phyloP scores from a whole-genome alignment of 2,888 invertebrate genomes.

The Trachelus tabidus region DNA sequence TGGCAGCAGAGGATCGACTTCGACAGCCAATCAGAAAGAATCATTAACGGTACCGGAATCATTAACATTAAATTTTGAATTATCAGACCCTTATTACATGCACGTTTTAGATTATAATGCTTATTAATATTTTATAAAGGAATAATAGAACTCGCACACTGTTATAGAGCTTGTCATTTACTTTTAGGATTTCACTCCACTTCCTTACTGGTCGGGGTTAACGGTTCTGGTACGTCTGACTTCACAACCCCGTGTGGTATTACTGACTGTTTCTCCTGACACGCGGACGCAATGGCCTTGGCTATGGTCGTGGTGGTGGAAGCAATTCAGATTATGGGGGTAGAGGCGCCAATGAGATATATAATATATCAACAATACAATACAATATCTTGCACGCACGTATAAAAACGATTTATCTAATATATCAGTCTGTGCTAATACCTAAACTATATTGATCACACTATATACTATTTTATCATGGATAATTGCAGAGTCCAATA shows the following conservation, averaged over 20 bases:
- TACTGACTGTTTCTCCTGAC: slow-evolving; percentile 51
- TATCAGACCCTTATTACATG: background rate
- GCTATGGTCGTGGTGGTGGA: slow-evolving; percentile 39
- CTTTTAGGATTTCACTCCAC: background rate
- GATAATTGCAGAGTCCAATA: background rate
- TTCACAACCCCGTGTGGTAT: slow-evolving; percentile 53
- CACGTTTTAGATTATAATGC: background rate
- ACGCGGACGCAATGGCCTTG: slow-evolving; percentile 36
- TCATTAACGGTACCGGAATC: background rate
- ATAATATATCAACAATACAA: background rate
- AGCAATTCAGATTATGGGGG: slow-evolving; percentile 15
- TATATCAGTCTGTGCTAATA: background rate
- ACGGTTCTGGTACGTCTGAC: slow-evolving; percentile 41
- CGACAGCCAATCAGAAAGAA: background rate
- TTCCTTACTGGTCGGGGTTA: slow-evolving; percentile 17
- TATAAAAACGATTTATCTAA: background rate
- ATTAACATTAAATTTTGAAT: background rate
- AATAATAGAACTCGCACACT: background rate
- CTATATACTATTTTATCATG: background rate
- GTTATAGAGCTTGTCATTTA: background rate
- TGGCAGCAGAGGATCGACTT: background rate
- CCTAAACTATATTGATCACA: background rate
- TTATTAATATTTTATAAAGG: background rate
- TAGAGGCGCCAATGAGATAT: slow-evolving; percentile 17
- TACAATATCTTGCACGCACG: background rate